phyloP scores from a whole-genome alignment of 2,113 vertebrate genomes.

The Pelvicachromis taeniatus region DNA sequence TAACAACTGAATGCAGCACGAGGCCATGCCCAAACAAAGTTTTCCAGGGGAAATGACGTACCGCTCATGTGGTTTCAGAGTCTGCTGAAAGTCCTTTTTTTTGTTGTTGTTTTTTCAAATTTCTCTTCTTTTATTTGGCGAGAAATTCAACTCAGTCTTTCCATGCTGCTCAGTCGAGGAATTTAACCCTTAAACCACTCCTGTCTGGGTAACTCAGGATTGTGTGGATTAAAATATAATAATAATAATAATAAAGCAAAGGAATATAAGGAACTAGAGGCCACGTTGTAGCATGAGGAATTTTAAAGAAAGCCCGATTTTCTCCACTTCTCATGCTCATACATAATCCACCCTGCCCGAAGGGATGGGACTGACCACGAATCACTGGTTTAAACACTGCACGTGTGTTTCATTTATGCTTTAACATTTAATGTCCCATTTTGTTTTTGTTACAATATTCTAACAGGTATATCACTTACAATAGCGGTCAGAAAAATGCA shows the following conservation, averaged over 20 bases:
- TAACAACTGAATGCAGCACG: conserved; percentile 22
- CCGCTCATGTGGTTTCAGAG: not conserved
- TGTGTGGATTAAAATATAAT: not conserved
- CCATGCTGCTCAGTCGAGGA: not conserved
- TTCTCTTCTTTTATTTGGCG: conserved; percentile 18
- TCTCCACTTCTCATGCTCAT: not conserved
- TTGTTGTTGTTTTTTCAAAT: not conserved
- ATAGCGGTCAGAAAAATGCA: too few relatives aligned
- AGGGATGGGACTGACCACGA: not conserved
- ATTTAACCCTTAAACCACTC: conserved; percentile 33
- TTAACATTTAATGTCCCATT: not conserved
- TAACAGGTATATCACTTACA: not conserved
- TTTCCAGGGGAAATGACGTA: conserved; percentile 65
- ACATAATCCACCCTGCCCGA: not conserved
- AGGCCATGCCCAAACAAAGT: conserved; percentile 21
- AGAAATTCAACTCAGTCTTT: conserved; percentile 30
- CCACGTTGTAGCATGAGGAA: not conserved
- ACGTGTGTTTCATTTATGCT: not conserved
- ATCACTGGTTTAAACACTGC: not conserved
- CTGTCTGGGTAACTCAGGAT: not conserved
- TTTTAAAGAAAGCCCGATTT: not conserved
- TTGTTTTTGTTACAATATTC: not conserved
- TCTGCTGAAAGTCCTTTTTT: not conserved
- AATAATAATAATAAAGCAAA: not conserved
- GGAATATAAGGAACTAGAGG: too few relatives aligned